A percentile compares a stretch with the other conserved stretches of the same genome.
These are phyloP conservation scores for Drosophila basisetae DNA, from an alignment of 2,888 invertebrate genomes.

Conservation along the genomic window DNA sequence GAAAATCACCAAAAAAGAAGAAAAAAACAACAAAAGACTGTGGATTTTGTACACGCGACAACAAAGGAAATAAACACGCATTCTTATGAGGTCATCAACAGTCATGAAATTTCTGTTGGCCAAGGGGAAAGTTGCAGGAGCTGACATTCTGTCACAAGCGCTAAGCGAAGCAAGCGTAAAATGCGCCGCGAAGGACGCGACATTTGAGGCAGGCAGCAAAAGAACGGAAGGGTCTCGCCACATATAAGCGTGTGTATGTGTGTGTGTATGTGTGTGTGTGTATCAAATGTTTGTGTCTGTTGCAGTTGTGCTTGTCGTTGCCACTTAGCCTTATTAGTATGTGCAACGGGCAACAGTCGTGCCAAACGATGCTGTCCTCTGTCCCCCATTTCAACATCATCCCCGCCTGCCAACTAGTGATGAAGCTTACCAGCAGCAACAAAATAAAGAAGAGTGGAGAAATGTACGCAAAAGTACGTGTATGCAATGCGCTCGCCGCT, in stretches of 20 bases:
- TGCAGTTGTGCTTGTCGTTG: constrained; percentile 72
- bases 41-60: constrained; percentile 36
- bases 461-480: constrained; percentile 35
- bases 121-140: constrained; percentile 19
- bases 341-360: constrained; percentile 67
- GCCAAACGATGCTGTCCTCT: constrained; percentile 25
- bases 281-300: constrained; percentile 19
- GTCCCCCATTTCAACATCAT: constrained; percentile 1
- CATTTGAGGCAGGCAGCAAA: constrained; percentile 12
- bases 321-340: constrained; percentile 81
- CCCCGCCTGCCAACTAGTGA: constrained; percentile 53
- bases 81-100: constrained; percentile 78
- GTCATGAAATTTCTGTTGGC: constrained; percentile 64
- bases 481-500: constrained; percentile 50
- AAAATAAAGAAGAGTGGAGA: not conserved
- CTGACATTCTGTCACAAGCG: constrained; percentile 57
- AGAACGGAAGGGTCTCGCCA: not conserved
- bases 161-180: constrained; percentile 32
- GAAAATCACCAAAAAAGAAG: not conserved
- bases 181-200: constrained; percentile 42
- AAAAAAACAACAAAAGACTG: not conserved
- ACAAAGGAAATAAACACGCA: constrained; percentile 71
- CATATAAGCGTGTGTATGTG: constrained; percentile 22
- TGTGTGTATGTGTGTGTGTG: constrained; percentile 13
- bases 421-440: constrained; percentile 61